Evolutionary conservation across 2,113 vertebrate species (phyloP).

Genomic region (Oncorhynchus gorbuscha): DNA sequence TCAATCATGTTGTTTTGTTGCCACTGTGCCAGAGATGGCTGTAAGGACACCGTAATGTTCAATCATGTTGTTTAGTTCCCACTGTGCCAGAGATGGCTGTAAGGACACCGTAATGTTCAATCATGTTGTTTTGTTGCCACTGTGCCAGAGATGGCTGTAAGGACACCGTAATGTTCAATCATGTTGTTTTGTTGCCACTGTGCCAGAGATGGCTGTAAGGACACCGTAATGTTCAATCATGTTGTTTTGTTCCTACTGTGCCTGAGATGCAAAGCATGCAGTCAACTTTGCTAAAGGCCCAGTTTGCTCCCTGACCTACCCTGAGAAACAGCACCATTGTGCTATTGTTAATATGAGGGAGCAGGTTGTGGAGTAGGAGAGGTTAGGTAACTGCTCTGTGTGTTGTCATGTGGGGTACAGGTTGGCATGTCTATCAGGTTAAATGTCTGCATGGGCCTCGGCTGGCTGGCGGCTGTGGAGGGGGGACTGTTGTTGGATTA

Average conservation of each 20-base stretch:
- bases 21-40: not conserved
- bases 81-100: not conserved
- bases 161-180: not conserved
- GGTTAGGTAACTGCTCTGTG: not conserved
- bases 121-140: not conserved
- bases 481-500: no score
- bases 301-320: not conserved
- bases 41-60: not conserved
- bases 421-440: conserved; percentile 37
- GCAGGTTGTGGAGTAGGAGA: no score
- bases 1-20: not conserved
- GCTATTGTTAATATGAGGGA: no score
- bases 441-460: conserved; percentile 44
- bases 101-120: not conserved
- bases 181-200: not conserved
- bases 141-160: no score
- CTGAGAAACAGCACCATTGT: no score
- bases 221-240: not conserved
- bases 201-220: not conserved
- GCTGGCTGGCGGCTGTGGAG: not conserved
- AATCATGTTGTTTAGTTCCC: not conserved
- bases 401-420: conserved; percentile 4
- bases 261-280: no score
- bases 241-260: conserved; percentile 12
- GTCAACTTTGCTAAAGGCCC: no score